Base-by-base conservation (phyloP, 2,888 invertebrate genomes). In the Drosophila differens region DNA sequence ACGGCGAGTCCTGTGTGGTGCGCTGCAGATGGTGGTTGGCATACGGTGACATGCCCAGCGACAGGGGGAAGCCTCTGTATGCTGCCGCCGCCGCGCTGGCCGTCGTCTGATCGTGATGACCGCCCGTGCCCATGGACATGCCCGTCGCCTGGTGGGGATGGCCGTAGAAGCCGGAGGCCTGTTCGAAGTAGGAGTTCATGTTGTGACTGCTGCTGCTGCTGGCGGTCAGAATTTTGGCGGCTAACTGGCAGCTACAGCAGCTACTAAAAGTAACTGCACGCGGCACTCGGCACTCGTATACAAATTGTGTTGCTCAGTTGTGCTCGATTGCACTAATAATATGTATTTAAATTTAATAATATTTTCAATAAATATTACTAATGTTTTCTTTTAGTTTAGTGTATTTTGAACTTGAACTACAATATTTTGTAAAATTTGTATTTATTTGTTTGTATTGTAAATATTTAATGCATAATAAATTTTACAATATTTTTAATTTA, bases 181-280 rank as follows among this genome's bases (percentile, higher is more conserved):
- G 98, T 95, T 98, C 98, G 94, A 98, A 98, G 94, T 98, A 98
- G 93, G 98, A 98, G 96, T 98, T 98, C 98, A 98, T 98, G 78
- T 89, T 93, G 92, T 89, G 91, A 22, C 39, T 30, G 39, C 41
- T 58, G 92, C 90, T 91, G 92, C 85, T 91, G 93, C 90, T 91
- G 80, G 92, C 90, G 91, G 93, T 92, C 83, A 93, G 92, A 93
- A 93, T 93, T 92, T 93, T 93, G 93, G 92, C 93, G 92, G 92
- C 81, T 92, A 68, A 64, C 74, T 81, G 67, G 88, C 85, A 44
- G 79, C 87, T 72, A 85, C 76, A 85, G 79, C 82, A 78, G 79
- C 82, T 78, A 78, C 79, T 52, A 59, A 82, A 80, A 82, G 70
- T 81, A 79, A 74, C 82, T 82, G 81, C 72, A 77, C 77, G 70